Conservation (phyloP, 2,113 vertebrate genomes). For the Hippoglossus stenolepis region DNA sequence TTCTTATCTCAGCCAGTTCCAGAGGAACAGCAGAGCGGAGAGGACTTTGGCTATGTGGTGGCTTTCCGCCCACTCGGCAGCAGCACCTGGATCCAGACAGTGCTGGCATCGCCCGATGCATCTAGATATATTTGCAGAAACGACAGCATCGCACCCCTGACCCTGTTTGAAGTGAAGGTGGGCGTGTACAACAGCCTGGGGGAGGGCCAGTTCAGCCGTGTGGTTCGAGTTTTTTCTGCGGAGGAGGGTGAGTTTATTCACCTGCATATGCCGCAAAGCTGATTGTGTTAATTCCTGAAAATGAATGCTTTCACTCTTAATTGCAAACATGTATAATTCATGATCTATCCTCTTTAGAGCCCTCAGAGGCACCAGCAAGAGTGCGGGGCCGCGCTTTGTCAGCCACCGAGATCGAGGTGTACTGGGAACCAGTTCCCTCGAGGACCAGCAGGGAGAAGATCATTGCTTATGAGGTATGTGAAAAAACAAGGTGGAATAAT, state of each 20-base stretch:
- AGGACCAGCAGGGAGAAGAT: conserved; percentile 84
- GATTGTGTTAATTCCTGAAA: conserved; percentile 3
- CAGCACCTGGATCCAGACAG: conserved; percentile 86
- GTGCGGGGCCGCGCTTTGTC: conserved; percentile 83
- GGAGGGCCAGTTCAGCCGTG: conserved; percentile 85
- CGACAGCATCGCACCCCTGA: conserved; percentile 85
- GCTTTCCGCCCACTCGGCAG: conserved; percentile 86
- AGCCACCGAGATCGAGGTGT: conserved; percentile 86
- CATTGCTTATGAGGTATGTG: conserved; percentile 88
- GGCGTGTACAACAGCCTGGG: conserved; percentile 89
- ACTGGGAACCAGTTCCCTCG: conserved; percentile 86
- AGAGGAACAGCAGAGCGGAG: conserved; percentile 91
- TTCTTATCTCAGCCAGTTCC: conserved; percentile 83
- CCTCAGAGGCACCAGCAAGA: conserved; percentile 81
- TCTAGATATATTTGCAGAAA: conserved; percentile 88
- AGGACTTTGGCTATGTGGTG: conserved; percentile 89
- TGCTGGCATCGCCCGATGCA: conserved; percentile 84
- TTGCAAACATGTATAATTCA: conserved; percentile 34
- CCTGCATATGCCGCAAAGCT: neutral
- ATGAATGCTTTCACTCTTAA: conserved; percentile 2
- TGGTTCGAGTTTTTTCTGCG: conserved; percentile 85
- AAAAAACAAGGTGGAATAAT: conserved; percentile 3
- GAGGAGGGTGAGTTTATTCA: conserved; percentile 84
- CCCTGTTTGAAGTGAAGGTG: conserved; percentile 90
- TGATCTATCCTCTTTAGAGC: conserved; percentile 79